Conservation (phyloP, 2,888 invertebrate species). For the Alviniconcha strummeri region DNA sequence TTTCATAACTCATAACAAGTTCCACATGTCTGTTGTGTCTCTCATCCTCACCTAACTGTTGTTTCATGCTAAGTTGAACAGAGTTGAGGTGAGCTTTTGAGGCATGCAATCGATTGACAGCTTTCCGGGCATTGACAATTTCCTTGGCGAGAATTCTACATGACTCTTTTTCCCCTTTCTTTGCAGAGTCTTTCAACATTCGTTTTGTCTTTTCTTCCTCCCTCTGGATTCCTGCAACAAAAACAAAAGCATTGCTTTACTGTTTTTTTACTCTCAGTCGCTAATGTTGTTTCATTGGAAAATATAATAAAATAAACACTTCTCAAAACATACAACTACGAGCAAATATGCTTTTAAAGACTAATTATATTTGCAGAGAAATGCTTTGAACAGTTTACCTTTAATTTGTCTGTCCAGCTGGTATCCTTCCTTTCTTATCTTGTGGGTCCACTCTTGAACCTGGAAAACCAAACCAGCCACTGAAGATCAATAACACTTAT, state of each 20-base stretch:
- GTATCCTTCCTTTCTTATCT: slow-evolving; percentile 93
- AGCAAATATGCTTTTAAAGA: background rate
- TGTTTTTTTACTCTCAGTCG: no score
- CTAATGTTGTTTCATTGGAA: no score
- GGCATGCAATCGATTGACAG: slow-evolving; percentile 90
- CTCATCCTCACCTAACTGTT: slow-evolving; percentile 86
- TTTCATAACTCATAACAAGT: no score
- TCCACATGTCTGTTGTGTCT: no score
- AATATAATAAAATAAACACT: no score
- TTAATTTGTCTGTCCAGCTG: slow-evolving; percentile 95
- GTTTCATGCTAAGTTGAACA: slow-evolving; percentile 97
- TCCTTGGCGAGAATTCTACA: slow-evolving; percentile 95
- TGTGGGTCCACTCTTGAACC: slow-evolving; percentile 98
- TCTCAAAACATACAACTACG: background rate
- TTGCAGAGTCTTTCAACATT: slow-evolving; percentile 94
- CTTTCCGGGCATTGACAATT: slow-evolving; percentile 89
- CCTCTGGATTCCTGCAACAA: slow-evolving; percentile 86
- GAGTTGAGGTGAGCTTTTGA: slow-evolving; percentile 98
- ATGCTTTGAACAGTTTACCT: slow-evolving; percentile 76
- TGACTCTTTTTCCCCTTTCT: slow-evolving; percentile 94
- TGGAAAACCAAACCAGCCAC: slow-evolving; percentile 74
- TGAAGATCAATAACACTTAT: no score
- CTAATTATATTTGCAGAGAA: no score
- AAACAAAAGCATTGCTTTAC: background rate
- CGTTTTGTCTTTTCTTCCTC: slow-evolving; percentile 98